Evolutionary conservation across 2,113 vertebrate genomes (phyloP).

Genomic region (Phaethon lepturus): DNA sequence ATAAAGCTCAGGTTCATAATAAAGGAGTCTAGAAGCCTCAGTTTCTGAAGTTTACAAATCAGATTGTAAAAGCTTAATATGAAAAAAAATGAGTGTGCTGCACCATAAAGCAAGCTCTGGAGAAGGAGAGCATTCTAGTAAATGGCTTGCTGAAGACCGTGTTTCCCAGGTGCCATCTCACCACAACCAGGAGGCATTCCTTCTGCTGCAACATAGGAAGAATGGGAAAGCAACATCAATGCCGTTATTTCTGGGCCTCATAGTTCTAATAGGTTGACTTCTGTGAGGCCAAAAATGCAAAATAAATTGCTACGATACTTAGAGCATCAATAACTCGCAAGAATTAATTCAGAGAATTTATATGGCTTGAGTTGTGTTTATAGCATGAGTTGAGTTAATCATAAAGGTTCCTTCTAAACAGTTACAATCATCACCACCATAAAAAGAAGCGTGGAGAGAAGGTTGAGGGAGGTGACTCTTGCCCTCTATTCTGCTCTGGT

Average conservation of each 20-base stretch:
- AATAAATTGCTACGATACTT: not conserved
- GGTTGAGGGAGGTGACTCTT: not conserved
- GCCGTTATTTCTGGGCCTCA: not conserved
- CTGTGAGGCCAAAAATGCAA: not conserved
- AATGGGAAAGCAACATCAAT: not conserved
- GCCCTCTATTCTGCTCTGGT: accelerated
- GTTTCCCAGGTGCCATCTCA: not conserved
- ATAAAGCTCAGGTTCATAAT: not conserved
- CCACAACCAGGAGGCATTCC: not conserved
- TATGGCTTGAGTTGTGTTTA: not conserved
- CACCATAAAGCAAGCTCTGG: not conserved
- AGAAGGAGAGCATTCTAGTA: not conserved
- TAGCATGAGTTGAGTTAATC: not conserved
- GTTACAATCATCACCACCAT: not conserved
- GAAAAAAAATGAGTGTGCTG: not conserved
- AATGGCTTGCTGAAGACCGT: not conserved
- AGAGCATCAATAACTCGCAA: not conserved
- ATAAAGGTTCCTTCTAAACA: not conserved
- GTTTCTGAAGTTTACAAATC: conserved; percentile 12
- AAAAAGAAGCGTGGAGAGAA: not conserved
- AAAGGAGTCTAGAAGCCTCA: not conserved
- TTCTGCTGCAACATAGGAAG: not conserved
- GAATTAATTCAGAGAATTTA: not conserved
- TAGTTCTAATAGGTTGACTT: not conserved
- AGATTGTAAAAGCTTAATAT: not conserved